Conservation (phyloP, 2,888 invertebrate species). For the Hydropsyche betteni region DNA sequence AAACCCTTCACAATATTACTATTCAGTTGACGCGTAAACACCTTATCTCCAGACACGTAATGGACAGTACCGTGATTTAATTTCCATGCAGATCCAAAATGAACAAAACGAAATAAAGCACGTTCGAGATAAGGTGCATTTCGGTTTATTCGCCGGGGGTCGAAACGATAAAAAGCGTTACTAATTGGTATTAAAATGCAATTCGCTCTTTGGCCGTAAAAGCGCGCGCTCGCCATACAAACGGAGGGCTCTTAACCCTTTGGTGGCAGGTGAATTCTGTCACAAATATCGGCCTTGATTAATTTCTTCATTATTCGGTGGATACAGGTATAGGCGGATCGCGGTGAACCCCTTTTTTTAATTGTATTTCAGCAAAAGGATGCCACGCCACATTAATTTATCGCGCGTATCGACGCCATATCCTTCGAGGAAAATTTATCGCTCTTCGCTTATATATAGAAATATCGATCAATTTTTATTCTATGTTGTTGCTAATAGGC, state of each 20-base stretch:
- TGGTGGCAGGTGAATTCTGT: conserved; percentile 36
- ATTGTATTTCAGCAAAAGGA: conserved; percentile 2
- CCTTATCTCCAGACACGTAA: too few relatives aligned
- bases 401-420: not conserved
- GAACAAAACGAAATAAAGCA: too few relatives aligned
- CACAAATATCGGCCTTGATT: conserved; percentile 24
- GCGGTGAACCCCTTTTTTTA: conserved; percentile 2
- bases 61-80: too few relatives aligned
- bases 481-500: too few relatives aligned
- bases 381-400: conserved; percentile 15
- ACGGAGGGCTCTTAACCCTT: conserved; percentile 33
- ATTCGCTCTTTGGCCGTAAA: conserved; percentile 33
- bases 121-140: too few relatives aligned
- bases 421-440: conserved; percentile 1
- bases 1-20: too few relatives aligned
- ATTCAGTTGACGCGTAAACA: too few relatives aligned
- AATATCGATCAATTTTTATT: not conserved
- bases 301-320: conserved; percentile 37
- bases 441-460: not conserved
- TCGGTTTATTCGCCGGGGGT: not conserved
- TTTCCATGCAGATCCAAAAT: too few relatives aligned
- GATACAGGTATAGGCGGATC: conserved; percentile 6
- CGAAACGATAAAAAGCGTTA: conserved; percentile 42
- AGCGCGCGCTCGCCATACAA: conserved; percentile 5
- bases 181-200: conserved; percentile 48